Evolutionary conservation across 2,888 invertebrate species (phyloP).

Genomic region (Kryphioiulus occultus): DNA sequence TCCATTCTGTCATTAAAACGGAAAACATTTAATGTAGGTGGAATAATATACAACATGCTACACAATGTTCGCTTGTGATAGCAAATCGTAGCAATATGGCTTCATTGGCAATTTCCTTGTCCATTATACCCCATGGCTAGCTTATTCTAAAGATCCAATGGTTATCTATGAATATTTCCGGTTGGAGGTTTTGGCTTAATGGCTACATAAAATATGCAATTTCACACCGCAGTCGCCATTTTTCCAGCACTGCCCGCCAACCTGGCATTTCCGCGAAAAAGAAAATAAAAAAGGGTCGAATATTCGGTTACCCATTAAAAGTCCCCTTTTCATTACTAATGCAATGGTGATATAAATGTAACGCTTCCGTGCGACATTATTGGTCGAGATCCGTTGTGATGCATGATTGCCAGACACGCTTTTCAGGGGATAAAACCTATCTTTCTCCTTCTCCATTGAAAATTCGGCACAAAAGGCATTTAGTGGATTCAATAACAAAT

Average conservation of each 20-base stretch:
- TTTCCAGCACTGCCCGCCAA: not conserved
- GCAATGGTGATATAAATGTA: not conserved
- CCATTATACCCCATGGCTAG: not conserved
- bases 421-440: not conserved
- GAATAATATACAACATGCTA: no score
- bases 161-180: not conserved
- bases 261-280: not conserved
- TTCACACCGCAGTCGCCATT: not conserved
- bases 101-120: no score
- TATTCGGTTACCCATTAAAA: not conserved
- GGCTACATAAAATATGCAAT: not conserved
- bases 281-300: not conserved
- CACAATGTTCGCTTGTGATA: no score
- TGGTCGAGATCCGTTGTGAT: not conserved
- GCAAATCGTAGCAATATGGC: no score
- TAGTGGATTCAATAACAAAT: not conserved
- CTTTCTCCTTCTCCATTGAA: not conserved
- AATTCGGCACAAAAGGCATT: slow-evolving; percentile 7
- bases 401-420: slow-evolving; percentile 2
- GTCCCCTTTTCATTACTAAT: slow-evolving; percentile 17
- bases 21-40: no score
- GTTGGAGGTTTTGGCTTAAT: not conserved
- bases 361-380: not conserved
- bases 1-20: no score
- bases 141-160: no score